Conservation (phyloP, 2,888 invertebrate species). For the Cosmia pyralina region DNA sequence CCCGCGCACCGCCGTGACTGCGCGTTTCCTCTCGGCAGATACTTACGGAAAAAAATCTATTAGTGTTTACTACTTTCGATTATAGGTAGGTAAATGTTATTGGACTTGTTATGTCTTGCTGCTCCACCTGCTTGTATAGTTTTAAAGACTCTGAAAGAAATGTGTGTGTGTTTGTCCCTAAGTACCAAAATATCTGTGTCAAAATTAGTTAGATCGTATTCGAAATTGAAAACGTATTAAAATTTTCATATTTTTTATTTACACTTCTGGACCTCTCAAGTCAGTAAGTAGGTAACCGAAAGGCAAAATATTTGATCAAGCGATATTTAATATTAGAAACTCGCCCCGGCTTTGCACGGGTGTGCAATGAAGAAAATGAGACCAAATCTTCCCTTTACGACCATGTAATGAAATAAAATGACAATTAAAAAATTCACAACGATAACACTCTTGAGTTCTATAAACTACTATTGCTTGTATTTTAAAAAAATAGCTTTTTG, state of each 20-base stretch:
- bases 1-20: constrained; percentile 55
- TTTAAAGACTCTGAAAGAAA: not conserved
- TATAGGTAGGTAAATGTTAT: not conserved
- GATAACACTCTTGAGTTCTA: no score
- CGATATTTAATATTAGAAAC: not conserved
- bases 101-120: not conserved
- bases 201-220: not conserved
- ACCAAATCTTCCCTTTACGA: no score
- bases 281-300: not conserved
- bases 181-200: not conserved
- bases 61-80: constrained; percentile 47
- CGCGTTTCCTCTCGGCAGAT: constrained; percentile 55
- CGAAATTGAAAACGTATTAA: not conserved
- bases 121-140: not conserved
- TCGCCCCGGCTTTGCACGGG: no score
- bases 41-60: constrained; percentile 37
- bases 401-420: no score
- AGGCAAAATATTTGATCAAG: not conserved
- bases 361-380: no score
- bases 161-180: no score
- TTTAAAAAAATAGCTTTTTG: no score
- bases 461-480: no score
- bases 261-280: not conserved
- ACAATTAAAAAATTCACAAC: no score
- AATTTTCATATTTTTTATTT: not conserved